These are phyloP conservation scores for Ophion ellenae DNA, from an alignment of 2,888 invertebrate species.

Conservation along the genomic window DNA sequence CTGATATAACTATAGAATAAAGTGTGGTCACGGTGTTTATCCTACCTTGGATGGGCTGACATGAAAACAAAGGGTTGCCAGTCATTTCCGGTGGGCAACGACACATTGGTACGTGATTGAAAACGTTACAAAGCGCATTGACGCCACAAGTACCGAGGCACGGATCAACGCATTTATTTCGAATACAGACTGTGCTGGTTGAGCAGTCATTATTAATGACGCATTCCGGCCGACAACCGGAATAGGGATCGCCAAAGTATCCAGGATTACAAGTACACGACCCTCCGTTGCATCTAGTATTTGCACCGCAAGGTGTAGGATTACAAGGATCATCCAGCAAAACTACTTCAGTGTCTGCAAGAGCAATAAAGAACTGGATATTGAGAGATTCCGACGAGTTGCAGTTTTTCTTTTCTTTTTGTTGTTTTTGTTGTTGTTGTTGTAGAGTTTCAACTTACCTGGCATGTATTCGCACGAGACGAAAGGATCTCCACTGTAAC, in stretches of 20 bases:
- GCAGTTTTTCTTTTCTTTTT: not conserved
- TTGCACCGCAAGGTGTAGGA: conserved; percentile 85
- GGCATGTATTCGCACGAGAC: conserved; percentile 86
- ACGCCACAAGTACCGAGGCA: conserved; percentile 83
- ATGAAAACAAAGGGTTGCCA: conserved; percentile 84
- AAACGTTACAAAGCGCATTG: conserved; percentile 90
- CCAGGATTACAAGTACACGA: conserved; percentile 83
- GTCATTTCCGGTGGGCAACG: conserved; percentile 85
- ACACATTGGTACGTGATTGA: conserved; percentile 92
- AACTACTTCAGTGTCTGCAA: conserved; percentile 47
- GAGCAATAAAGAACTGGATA: not conserved
- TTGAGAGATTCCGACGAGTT: not conserved
- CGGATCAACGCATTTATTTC: conserved; percentile 84
- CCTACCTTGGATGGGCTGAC: conserved; percentile 80
- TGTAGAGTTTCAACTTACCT: conserved; percentile 55
- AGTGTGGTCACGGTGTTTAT: not conserved
- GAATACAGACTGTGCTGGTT: conserved; percentile 83
- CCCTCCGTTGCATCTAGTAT: conserved; percentile 84
- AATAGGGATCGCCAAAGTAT: conserved; percentile 84
- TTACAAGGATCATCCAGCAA: conserved; percentile 77
- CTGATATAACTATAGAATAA: no score
- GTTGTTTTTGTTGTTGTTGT: not conserved
- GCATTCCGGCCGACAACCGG: conserved; percentile 84
- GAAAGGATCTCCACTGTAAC: conserved; percentile 94
- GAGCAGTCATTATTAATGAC: conserved; percentile 84